Conservation (phyloP, 2,113 vertebrate genomes). For the Pandion haliaetus region DNA sequence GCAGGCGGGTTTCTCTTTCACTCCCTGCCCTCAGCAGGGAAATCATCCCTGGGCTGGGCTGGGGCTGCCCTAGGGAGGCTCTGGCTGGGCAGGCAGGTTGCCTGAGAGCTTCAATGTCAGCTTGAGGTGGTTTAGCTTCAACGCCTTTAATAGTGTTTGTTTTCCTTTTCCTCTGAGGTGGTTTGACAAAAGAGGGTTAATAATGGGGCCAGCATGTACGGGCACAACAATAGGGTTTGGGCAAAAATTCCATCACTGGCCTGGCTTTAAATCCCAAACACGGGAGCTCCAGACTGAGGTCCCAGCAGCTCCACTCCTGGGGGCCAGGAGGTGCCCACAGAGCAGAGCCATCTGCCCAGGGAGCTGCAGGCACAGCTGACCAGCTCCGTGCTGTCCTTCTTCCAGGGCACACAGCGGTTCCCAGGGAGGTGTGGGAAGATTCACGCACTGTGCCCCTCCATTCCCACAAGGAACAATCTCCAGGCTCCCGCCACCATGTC, state of each 20-base stretch:
- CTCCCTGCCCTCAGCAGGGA: not conserved
- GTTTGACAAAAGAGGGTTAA: not conserved
- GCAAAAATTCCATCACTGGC: not conserved
- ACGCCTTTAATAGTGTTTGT: not conserved
- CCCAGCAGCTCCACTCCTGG: not conserved
- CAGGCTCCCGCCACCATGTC: constrained; percentile 78
- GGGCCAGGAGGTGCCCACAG: not conserved
- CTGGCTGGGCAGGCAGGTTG: not conserved
- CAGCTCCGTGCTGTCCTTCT: not conserved
- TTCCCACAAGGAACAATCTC: not conserved
- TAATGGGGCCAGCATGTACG: not conserved
- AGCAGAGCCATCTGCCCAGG: not conserved
- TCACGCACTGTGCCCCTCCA: rapidly evolving
- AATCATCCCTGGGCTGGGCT: not conserved
- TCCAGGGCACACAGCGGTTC: constrained; percentile 22
- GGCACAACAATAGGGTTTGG: not conserved
- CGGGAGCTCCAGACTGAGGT: not conserved
- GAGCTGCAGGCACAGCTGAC: not conserved
- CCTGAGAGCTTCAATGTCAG: not conserved
- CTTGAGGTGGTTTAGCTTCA: not conserved
- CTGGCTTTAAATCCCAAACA: not conserved
- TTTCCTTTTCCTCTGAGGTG: not conserved
- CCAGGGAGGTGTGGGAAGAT: not conserved
- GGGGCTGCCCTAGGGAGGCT: not conserved
- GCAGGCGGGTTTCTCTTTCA: rapidly evolving